A percentile compares a stretch with the other conserved stretches of the same genome.
Conservation (phyloP, 2,113 vertebrate species). For the Aviceda subcristata region DNA sequence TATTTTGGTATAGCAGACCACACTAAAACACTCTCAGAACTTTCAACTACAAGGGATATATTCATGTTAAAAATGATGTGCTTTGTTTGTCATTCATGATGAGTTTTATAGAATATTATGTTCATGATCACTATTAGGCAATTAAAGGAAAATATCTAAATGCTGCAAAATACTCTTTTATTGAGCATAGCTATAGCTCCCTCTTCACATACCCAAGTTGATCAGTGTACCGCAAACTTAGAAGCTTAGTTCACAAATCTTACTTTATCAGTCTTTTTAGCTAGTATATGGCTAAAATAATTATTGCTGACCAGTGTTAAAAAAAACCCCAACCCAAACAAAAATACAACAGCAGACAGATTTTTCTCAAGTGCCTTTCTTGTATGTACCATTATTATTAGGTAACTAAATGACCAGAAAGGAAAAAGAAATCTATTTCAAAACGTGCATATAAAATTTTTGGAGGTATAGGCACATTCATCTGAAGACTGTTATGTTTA, state of each 20-base stretch:
- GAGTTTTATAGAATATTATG: slow-evolving; percentile 17
- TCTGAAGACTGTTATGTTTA: background rate
- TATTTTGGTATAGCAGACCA: slow-evolving; percentile 65
- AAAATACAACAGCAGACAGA: background rate
- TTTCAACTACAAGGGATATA: slow-evolving; percentile 53
- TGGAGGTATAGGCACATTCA: slow-evolving; percentile 16
- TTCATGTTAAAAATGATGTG: slow-evolving; percentile 44
- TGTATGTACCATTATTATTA: background rate
- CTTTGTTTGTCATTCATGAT: slow-evolving; percentile 25
- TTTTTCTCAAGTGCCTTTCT: slow-evolving; percentile 3
- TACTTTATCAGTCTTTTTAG: background rate
- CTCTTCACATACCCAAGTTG: background rate
- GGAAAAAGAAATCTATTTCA: background rate
- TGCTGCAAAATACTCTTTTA: slow-evolving; percentile 31
- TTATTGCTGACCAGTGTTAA: slow-evolving; percentile 63
- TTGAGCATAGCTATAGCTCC: slow-evolving; percentile 7
- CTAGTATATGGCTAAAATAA: slow-evolving; percentile 68
- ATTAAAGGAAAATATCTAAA: slow-evolving; percentile 45
- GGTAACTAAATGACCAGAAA: slow-evolving; percentile 2
- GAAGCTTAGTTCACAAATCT: slow-evolving; percentile 14
- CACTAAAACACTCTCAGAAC: slow-evolving; percentile 57
- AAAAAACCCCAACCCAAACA: background rate
- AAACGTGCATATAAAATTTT: slow-evolving; percentile 1
- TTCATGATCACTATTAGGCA: slow-evolving; percentile 4
- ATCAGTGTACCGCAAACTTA: background rate